Evolutionary conservation across 2,797 vertebrate species (phyloP).

Genomic region (Phyllotis vaccarum): DNA sequence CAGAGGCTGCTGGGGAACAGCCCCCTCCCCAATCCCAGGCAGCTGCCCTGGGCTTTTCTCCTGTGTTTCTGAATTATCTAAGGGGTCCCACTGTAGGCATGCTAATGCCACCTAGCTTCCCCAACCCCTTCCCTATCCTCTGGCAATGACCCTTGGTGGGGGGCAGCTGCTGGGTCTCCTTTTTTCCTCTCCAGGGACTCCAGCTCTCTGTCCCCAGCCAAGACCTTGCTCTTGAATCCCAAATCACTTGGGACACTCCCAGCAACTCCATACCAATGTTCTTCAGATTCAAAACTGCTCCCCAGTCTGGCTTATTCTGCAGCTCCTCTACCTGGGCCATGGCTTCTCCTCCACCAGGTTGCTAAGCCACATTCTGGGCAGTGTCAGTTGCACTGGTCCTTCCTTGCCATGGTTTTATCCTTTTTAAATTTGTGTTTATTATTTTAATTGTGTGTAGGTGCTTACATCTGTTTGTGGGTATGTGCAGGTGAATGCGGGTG

Average conservation of each 20-base stretch:
- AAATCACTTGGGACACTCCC: background rate
- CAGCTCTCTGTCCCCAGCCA: background rate
- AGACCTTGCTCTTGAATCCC: background rate
- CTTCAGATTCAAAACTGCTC: background rate
- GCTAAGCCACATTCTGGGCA: background rate
- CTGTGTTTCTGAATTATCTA: background rate
- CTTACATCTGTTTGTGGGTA: background rate
- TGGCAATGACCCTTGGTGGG: background rate
- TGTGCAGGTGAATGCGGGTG: background rate
- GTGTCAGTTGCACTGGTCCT: accelerated
- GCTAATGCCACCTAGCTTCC: background rate
- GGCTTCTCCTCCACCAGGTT: background rate
- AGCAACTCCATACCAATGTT: background rate
- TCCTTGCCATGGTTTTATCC: background rate
- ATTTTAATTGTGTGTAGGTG: background rate
- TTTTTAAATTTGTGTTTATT: background rate
- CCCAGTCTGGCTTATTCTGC: background rate
- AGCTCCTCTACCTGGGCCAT: background rate
- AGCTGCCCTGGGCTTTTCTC: background rate
- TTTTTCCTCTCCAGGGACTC: background rate
- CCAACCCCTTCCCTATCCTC: background rate
- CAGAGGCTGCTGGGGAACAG: background rate
- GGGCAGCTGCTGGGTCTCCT: background rate
- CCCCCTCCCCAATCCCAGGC: too few species aligned
- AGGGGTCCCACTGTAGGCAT: background rate